phyloP scores from a whole-genome alignment of 2,113 vertebrate species.

The Noctilio leporinus region DNA sequence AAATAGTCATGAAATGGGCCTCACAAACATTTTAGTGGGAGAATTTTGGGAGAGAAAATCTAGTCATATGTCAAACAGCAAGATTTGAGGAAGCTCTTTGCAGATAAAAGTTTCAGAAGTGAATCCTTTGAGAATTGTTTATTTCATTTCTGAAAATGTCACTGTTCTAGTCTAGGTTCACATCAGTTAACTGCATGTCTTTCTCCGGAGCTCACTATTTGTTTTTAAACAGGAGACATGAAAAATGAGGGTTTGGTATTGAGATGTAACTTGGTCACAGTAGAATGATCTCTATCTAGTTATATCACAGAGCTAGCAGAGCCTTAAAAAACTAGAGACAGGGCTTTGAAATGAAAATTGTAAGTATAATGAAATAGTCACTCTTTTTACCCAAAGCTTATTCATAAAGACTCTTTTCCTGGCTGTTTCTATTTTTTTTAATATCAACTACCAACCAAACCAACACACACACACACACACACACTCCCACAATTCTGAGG shows the following conservation, averaged over 20 bases:
- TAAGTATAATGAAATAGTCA: conserved; percentile 42
- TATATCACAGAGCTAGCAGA: conserved; percentile 50
- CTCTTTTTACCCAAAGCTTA: conserved; percentile 28
- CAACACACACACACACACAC: not conserved
- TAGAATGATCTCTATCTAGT: conserved; percentile 42
- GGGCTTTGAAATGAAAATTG: conserved; percentile 32
- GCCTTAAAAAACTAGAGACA: conserved; percentile 53
- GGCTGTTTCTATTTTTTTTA: conserved; percentile 15
- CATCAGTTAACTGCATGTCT: conserved; percentile 14
- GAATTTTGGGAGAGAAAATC: not conserved
- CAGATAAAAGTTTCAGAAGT: conserved; percentile 45
- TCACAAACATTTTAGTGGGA: not conserved
- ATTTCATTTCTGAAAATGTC: conserved; percentile 46
- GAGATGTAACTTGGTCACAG: conserved; percentile 54
- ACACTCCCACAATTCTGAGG: not conserved
- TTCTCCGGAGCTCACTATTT: conserved; percentile 1
- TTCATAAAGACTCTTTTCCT: not conserved
- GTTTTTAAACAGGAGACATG: conserved; percentile 41
- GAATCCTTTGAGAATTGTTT: not conserved
- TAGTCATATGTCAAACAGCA: not conserved
- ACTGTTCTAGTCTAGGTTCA: not conserved
- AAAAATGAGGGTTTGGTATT: conserved; percentile 47
- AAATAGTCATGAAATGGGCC: not conserved
- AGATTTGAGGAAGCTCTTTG: not conserved
- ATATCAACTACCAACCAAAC: not conserved